These are phyloP conservation scores for Drosophila diplacantha DNA, from an alignment of 2,888 invertebrate genomes.

Conservation along the genomic window DNA sequence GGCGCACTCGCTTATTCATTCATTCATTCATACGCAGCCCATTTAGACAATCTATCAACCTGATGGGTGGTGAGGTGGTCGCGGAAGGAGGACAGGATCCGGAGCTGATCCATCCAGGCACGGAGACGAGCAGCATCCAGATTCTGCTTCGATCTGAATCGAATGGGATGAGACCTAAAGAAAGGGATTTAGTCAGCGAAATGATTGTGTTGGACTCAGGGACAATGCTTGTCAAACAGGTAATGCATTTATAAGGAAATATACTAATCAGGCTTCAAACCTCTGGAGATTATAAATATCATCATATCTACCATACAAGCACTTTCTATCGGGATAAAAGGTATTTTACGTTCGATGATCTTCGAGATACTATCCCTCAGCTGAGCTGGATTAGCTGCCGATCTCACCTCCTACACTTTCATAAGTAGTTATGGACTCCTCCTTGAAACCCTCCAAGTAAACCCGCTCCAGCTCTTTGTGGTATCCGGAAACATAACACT, in stretches of 20 bases:
- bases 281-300: no score
- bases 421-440: neutral
- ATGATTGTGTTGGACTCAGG: no score
- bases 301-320: no score
- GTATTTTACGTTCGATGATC: no score
- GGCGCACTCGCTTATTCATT: slow-evolving; percentile 39
- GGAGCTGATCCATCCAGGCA: neutral
- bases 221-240: no score
- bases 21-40: slow-evolving; percentile 58
- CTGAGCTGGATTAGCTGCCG: neutral
- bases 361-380: neutral
- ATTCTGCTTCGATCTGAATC: no score
- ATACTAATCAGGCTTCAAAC: no score
- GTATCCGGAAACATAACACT: neutral
- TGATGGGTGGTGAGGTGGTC: slow-evolving; percentile 20
- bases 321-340: no score
- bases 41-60: slow-evolving; percentile 66
- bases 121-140: neutral
- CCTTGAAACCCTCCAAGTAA: neutral
- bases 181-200: no score
- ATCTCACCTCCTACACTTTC: neutral
- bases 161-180: no score
- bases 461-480: neutral
- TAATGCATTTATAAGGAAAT: no score
- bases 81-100: neutral